Percentiles rank a stretch among this genome's conserved stretches.
Conservation (phyloP, 2,113 vertebrate genomes). For the Lepidothrix coronata region DNA sequence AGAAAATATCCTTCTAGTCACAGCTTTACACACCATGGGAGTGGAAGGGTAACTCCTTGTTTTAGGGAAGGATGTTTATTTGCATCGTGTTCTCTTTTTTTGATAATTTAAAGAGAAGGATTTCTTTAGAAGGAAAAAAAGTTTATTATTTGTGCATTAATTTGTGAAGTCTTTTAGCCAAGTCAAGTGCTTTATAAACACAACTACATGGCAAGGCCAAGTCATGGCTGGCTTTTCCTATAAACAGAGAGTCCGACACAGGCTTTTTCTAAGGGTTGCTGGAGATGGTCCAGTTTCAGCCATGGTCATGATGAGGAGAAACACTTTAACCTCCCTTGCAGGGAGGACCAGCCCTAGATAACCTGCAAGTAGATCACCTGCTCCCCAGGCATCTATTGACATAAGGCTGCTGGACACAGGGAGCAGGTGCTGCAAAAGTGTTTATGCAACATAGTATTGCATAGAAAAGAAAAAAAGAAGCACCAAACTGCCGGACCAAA, state of each 20-base stretch:
- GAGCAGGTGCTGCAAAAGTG: neutral
- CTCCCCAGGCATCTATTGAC: neutral
- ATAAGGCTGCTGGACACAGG: accelerated
- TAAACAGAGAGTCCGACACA: accelerated
- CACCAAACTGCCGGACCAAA: neutral
- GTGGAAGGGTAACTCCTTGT: neutral
- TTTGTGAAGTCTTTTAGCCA: neutral
- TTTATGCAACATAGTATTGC: accelerated
- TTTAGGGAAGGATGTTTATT: neutral
- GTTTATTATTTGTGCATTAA: neutral
- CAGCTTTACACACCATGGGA: neutral
- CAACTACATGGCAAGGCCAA: neutral
- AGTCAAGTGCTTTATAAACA: neutral
- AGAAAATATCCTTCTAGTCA: neutral
- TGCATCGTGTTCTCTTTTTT: neutral
- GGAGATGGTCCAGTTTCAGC: neutral
- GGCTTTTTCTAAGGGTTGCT: neutral
- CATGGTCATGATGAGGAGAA: neutral
- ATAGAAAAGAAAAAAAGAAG: neutral
- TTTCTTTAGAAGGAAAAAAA: neutral
- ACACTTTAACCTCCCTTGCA: neutral
- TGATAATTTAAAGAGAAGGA: neutral
- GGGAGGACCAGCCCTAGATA: neutral
- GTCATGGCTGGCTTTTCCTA: neutral
- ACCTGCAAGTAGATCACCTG: accelerated